Conservation (phyloP, 2,888 invertebrate species). For the Clunio marinus region DNA sequence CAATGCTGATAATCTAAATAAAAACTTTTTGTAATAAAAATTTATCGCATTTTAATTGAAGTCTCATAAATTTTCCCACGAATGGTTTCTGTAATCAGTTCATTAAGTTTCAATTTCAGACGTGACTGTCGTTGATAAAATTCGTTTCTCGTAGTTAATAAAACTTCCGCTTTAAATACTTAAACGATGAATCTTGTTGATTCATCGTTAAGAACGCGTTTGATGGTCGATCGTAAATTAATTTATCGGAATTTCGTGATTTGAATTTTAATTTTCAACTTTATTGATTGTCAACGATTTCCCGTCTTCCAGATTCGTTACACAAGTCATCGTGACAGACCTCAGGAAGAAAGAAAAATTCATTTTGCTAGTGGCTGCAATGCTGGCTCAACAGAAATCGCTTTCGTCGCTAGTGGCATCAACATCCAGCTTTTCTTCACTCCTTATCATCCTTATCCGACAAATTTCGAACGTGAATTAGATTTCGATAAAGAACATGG, state of each 20-base stretch:
- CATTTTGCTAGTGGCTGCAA: slow-evolving; percentile 91
- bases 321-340: slow-evolving; percentile 90
- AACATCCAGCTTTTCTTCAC: slow-evolving; percentile 88
- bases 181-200: no score
- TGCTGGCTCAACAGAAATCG: slow-evolving; percentile 93
- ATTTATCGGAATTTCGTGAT: background rate
- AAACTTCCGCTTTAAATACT: background rate
- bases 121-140: slow-evolving; percentile 34
- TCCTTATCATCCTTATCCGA: slow-evolving; percentile 50
- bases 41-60: background rate
- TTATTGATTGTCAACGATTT: background rate
- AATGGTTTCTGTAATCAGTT: background rate
- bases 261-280: slow-evolving; percentile 23
- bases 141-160: background rate
- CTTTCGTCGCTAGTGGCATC: slow-evolving; percentile 92
- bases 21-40: no score
- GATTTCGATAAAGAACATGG: slow-evolving; percentile 96
- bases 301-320: slow-evolving; percentile 69
- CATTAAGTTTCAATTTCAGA: slow-evolving; percentile 7
- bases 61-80: slow-evolving; percentile 20
- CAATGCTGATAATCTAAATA: no score
- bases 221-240: slow-evolving; percentile 1
- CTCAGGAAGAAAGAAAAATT: slow-evolving; percentile 86
- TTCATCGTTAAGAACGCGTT: background rate
- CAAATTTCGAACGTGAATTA: slow-evolving; percentile 63